These are phyloP conservation scores for Nomada fucata DNA, from an alignment of 2,888 invertebrate species.

Conservation along the genomic window DNA sequence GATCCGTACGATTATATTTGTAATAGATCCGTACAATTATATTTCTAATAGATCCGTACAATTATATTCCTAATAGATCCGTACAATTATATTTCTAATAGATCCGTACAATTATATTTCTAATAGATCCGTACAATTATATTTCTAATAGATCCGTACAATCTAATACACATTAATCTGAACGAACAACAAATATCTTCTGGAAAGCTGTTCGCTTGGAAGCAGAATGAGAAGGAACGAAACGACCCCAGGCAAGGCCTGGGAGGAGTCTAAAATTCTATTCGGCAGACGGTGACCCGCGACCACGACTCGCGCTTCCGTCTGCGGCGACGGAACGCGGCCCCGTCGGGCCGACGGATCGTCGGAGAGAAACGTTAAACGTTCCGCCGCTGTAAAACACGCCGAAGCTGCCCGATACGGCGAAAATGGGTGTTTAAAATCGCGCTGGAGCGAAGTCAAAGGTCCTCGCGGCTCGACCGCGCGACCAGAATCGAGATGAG, in stretches of 20 bases:
- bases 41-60: no score
- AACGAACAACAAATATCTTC: no score
- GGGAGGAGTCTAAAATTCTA: constrained; percentile 16
- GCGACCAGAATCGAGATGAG: constrained; percentile 66
- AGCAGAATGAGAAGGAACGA: background rate
- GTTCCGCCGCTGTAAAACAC: constrained; percentile 35
- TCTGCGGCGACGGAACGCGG: constrained; percentile 1
- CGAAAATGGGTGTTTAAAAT: constrained; percentile 8
- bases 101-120: no score
- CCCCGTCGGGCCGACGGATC: constrained; percentile 21
- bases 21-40: no score
- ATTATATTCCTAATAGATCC: no score
- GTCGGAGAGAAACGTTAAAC: constrained; percentile 41
- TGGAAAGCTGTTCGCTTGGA: background rate
- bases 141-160: no score
- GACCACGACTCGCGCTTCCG: constrained; percentile 16
- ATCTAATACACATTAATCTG: no score
- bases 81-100: no score
- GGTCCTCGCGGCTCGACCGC: constrained; percentile 50
- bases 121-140: no score
- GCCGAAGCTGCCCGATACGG: constrained; percentile 20
- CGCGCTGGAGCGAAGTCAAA: constrained; percentile 50
- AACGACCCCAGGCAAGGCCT: no score
- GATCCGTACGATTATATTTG: no score
- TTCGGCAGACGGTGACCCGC: constrained; percentile 16